Percentiles rank a stretch among this genome's conserved stretches.
phyloP scores from a whole-genome alignment of 1,140 invertebrate species.

The Listronotus oregonensis region DNA sequence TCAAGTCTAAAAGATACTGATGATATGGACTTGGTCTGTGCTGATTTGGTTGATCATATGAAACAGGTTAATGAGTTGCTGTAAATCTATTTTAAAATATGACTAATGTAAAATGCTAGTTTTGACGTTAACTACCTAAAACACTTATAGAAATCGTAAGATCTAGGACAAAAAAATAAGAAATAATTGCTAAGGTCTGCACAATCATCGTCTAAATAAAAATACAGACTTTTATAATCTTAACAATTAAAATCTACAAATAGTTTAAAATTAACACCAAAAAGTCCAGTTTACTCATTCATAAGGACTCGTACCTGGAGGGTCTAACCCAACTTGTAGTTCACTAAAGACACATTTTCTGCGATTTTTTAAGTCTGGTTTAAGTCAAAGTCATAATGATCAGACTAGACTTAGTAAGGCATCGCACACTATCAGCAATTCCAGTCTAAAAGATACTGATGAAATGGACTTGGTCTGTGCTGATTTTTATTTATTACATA shows the following conservation, averaged over 20 bases:
- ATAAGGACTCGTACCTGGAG: neutral
- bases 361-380: conserved; percentile 23
- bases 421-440: conserved; percentile 69
- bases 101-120: too few relatives aligned
- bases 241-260: too few relatives aligned
- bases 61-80: conserved; percentile 62
- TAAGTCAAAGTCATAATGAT: conserved; percentile 42
- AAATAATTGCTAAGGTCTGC: too few relatives aligned
- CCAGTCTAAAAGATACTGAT: conserved; percentile 70
- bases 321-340: conserved; percentile 7
- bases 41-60: conserved; percentile 68
- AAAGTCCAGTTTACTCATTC: conserved; percentile 4
- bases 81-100: conserved; percentile 1
- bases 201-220: too few relatives aligned
- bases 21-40: conserved; percentile 67
- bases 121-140: too few relatives aligned
- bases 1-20: conserved; percentile 72
- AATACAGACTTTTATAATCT: too few relatives aligned
- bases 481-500: conserved; percentile 61
- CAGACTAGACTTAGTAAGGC: conserved; percentile 52
- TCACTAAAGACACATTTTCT: conserved; percentile 20
- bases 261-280: too few relatives aligned
- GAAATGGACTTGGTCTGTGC: conserved; percentile 68
- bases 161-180: too few relatives aligned
- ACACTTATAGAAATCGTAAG: too few relatives aligned